A percentile compares a stretch with the other conserved stretches of the same genome.
Conservation (phyloP, 1,140 invertebrate species). For the Zaprionus kolodkinae region DNA sequence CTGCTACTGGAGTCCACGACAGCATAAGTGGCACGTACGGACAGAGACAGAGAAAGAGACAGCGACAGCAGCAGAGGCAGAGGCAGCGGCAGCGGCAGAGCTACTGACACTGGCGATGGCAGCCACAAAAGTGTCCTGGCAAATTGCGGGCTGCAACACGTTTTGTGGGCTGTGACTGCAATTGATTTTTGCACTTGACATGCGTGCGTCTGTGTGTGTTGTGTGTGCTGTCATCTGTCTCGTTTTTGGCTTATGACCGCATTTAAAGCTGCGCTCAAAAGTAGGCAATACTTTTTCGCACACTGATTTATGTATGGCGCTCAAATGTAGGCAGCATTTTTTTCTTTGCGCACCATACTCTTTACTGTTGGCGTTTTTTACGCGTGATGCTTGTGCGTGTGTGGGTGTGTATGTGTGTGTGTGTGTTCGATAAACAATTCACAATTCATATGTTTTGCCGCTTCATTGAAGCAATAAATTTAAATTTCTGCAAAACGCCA, state of each 20-base stretch:
- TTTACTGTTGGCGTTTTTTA: not conserved
- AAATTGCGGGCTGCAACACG: slow-evolving; percentile 69
- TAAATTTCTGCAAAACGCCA: slow-evolving; percentile 60
- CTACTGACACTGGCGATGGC: slow-evolving; percentile 17
- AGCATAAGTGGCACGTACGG: slow-evolving; percentile 74
- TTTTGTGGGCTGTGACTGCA: slow-evolving; percentile 60
- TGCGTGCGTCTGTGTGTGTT: not conserved
- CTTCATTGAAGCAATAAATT: slow-evolving; percentile 77
- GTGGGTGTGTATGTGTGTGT: not conserved
- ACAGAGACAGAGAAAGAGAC: not conserved
- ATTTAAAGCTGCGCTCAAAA: slow-evolving; percentile 7
- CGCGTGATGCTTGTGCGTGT: not conserved
- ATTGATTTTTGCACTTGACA: slow-evolving; percentile 68
- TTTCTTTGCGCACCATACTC: not conserved
- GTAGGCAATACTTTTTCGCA: not conserved
- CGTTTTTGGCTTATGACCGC: not conserved
- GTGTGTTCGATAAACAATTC: slow-evolving; percentile 54
- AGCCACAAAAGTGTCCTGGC: slow-evolving; percentile 66
- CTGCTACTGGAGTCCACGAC: slow-evolving; percentile 39
- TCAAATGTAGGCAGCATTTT: slow-evolving; percentile 21
- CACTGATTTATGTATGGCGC: not conserved
- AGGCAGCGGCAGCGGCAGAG: slow-evolving; percentile 3
- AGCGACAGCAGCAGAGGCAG: slow-evolving; percentile 1
- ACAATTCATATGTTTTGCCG: slow-evolving; percentile 55
- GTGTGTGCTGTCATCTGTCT: not conserved